phyloP scores from a whole-genome alignment of 2,113 vertebrate species.

The Ranitomeya imitator region DNA sequence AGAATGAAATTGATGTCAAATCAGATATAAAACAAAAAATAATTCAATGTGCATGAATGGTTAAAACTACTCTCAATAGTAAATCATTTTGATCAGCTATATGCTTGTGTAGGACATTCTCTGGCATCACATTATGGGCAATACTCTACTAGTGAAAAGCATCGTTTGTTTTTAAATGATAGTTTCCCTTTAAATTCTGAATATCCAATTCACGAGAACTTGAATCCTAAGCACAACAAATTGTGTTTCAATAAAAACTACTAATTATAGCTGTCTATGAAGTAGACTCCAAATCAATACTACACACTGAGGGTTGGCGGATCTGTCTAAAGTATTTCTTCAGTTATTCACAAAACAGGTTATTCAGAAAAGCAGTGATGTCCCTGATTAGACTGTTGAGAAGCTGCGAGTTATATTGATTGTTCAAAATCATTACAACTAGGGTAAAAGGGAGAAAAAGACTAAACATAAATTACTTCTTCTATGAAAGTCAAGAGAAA shows the following conservation, averaged over 20 bases:
- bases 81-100: neutral
- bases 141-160: neutral
- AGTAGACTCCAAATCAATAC: slow-evolving; percentile 24
- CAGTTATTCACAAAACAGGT: slow-evolving; percentile 24
- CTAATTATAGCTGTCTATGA: slow-evolving; percentile 32
- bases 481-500: neutral
- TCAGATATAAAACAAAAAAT: neutral
- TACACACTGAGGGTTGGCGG: slow-evolving; percentile 20
- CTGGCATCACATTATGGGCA: neutral
- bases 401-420: slow-evolving; percentile 11
- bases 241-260: slow-evolving; percentile 36
- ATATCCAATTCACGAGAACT: slow-evolving; percentile 8
- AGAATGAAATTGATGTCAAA: neutral
- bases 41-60: neutral
- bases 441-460: neutral
- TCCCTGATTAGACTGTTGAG: slow-evolving; percentile 23
- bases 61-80: neutral
- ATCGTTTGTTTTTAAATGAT: neutral
- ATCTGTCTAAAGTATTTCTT: slow-evolving; percentile 17
- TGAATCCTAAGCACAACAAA: slow-evolving; percentile 6
- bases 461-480: neutral
- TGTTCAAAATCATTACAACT: neutral
- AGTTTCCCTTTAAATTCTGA: neutral
- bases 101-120: neutral
- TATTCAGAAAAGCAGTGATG: neutral